Conservation (phyloP, 2,888 invertebrate species). For the Tricholauxania praeusta region DNA sequence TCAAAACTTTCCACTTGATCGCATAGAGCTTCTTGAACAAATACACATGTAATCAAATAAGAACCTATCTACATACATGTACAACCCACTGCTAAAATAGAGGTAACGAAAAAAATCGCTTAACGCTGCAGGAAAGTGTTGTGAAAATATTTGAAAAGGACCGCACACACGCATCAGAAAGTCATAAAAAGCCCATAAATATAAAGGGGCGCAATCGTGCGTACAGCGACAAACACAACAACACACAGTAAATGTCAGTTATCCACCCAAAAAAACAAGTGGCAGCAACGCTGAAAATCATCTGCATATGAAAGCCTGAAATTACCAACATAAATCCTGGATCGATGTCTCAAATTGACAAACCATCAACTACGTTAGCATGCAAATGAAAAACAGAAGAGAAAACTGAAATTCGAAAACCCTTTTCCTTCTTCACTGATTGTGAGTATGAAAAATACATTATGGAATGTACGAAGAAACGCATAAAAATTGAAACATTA, state of each 20-base stretch:
- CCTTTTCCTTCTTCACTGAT: too few relatives aligned
- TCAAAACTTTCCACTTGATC: too few relatives aligned
- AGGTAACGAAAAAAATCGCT: too few relatives aligned
- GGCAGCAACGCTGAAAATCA: conserved; percentile 44
- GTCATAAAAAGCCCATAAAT: not conserved
- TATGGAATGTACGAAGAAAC: conserved; percentile 37
- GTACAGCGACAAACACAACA: not conserved
- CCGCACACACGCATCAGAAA: not conserved
- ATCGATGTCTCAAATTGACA: conserved; percentile 22
- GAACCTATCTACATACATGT: too few relatives aligned
- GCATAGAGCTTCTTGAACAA: too few relatives aligned
- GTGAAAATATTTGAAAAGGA: conserved; percentile 21
- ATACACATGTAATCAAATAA: too few relatives aligned
- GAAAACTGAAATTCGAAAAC: not conserved
- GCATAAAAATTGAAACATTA: conserved; percentile 38
- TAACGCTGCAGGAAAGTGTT: not conserved
- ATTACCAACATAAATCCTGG: conserved; percentile 60
- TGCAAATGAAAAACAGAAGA: not conserved
- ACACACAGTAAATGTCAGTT: not conserved
- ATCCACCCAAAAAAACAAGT: not conserved
- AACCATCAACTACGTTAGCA: conserved; percentile 9
- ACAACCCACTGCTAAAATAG: too few relatives aligned
- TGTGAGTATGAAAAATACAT: not conserved
- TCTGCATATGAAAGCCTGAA: conserved; percentile 59
- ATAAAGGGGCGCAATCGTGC: not conserved